Evolutionary conservation across 1,140 invertebrate species (phyloP).

Genomic region (Dendroctonus valens): DNA sequence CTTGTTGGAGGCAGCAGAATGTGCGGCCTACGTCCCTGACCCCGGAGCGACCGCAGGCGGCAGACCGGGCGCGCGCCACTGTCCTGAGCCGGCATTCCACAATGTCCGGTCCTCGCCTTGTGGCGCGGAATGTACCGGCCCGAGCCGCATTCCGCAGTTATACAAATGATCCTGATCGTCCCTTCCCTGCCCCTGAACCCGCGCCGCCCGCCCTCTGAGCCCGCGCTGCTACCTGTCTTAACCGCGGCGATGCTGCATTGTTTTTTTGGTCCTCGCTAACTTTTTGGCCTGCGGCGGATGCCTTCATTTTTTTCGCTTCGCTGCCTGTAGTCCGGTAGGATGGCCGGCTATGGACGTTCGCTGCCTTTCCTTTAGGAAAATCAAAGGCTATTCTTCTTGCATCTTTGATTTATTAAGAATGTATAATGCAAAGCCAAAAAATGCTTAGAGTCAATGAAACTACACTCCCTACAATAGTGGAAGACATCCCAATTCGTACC

Average conservation of each 20-base stretch:
- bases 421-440: not conserved
- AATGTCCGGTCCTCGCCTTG: constrained; percentile 37
- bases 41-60: not conserved
- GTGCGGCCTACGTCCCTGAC: too few relatives aligned
- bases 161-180: constrained; percentile 46
- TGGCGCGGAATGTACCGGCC: constrained; percentile 44
- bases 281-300: constrained; percentile 40
- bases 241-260: constrained; percentile 38
- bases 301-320: constrained; percentile 24
- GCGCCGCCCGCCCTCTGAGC: constrained; percentile 13
- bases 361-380: not conserved
- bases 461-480: too few relatives aligned
- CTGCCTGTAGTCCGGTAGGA: constrained; percentile 12
- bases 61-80: constrained; percentile 16
- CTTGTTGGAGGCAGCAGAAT: too few relatives aligned
- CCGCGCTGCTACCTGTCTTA: constrained; percentile 46
- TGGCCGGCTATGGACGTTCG: too few relatives aligned
- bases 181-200: constrained; percentile 26
- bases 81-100: constrained; percentile 27
- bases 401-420: too few relatives aligned
- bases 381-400: too few relatives aligned
- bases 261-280: constrained; percentile 37
- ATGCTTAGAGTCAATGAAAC: not conserved
- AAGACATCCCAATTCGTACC: too few relatives aligned
- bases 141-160: constrained; percentile 47